phyloP scores from a whole-genome alignment of 53 echinoderm and acorn worm genomes.

The Holothuria leucospilota region DNA sequence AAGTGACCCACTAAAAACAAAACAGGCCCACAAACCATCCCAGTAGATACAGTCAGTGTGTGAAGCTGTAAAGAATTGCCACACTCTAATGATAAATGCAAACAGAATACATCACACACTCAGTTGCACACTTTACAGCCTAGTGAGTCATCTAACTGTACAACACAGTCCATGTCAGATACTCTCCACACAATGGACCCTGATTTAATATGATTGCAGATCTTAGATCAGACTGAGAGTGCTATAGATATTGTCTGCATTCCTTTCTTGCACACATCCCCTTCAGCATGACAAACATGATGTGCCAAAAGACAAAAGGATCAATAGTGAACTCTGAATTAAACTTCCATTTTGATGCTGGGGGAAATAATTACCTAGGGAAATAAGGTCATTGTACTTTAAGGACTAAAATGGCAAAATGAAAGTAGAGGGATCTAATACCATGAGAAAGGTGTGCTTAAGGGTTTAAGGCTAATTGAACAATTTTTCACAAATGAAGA shows the following conservation, averaged over 20 bases:
- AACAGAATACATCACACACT: background rate
- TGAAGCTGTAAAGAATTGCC: conserved; percentile 12
- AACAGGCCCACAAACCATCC: conserved; percentile 12
- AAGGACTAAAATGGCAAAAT: background rate
- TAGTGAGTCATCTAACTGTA: background rate
- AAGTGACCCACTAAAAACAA: conserved; percentile 40
- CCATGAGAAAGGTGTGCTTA: too few relatives aligned
- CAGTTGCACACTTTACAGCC: conserved; percentile 11
- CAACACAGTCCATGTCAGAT: too few relatives aligned
- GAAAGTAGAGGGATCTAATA: too few relatives aligned
- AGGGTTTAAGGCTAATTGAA: too few relatives aligned
- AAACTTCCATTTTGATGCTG: conserved; percentile 19
- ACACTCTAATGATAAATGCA: conserved; percentile 16
- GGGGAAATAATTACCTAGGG: background rate
- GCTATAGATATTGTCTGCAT: too few relatives aligned
- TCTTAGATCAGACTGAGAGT: too few relatives aligned
- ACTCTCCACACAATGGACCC: too few relatives aligned
- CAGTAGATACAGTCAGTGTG: conserved; percentile 2
- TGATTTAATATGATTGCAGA: too few relatives aligned
- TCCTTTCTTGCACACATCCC: too few relatives aligned
- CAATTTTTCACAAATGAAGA: too few relatives aligned
- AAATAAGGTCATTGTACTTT: conserved; percentile 25
- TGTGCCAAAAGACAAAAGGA: background rate
- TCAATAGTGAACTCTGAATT: conserved; percentile 16
- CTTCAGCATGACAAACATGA: too few relatives aligned